Conservation (phyloP, 2,888 invertebrate genomes). For the Sialis fuliginosa region DNA sequence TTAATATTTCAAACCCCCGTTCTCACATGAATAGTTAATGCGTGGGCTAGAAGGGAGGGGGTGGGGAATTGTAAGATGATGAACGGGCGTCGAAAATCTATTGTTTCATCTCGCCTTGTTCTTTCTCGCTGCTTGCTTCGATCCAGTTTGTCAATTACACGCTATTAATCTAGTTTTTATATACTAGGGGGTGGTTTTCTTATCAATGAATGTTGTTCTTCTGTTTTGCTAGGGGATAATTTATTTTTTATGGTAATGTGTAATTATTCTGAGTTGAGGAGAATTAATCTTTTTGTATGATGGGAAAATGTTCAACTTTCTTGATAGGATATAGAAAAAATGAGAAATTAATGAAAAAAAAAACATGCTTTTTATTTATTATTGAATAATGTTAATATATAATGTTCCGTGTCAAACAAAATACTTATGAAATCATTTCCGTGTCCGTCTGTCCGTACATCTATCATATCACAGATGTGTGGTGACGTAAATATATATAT, state of each 20-base stretch:
- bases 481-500: no score
- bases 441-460: no score
- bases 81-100: not conserved
- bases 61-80: no score
- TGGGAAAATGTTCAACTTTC: not conserved
- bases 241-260: not conserved
- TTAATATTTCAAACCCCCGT: conserved; percentile 29
- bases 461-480: no score
- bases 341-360: not conserved
- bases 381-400: no score
- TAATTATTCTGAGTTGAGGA: not conserved
- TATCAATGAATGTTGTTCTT: not conserved
- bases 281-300: not conserved
- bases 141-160: not conserved
- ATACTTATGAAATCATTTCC: no score
- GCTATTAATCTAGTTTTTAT: no score
- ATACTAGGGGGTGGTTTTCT: not conserved
- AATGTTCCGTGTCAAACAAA: no score
- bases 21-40: conserved; percentile 29
- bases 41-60: conserved; percentile 2
- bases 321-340: not conserved
- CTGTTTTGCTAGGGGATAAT: not conserved
- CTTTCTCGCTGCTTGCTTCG: not conserved
- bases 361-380: no score
- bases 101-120: not conserved